Evolutionary conservation across 2,797 vertebrate species (phyloP), one percentile per base, ranked within the genome.

Genomic region (Hypotaenidia okinawae): DNA sequence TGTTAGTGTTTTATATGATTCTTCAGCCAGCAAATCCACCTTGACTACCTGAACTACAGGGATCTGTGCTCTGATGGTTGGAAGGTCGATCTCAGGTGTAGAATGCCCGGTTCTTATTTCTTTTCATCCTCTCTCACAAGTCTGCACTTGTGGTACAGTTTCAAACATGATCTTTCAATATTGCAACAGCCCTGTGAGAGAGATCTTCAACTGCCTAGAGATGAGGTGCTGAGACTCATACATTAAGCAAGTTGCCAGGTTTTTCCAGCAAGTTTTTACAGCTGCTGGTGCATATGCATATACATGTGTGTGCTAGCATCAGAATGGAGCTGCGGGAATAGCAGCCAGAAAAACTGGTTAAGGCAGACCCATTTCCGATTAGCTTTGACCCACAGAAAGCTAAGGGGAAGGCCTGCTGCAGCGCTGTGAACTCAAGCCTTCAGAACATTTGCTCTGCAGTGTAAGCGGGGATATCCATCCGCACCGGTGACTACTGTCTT

Each of bases 261-360:
- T 87, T 84, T 85, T 63, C 73, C 68, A 80, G 54, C 45, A 58
- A 63, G 73, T 70, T 86, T 72, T 90, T 90, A 47, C 74, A 64
- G 91, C 70, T 0, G 0, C 74, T 35, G 58, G 37, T 83, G 68
- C 55, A 23, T 59, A 7, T 49, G 21, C 37, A 8, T 73, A 66
- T 49, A 67, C 10, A 2, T 67, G 54, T 69, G 58, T 83, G 52
- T 72, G 68, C 37, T 15, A 74, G 61, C 63, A 57, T 84, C 41
- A 59, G 52, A 82, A 80, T 15, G 21, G 47, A 93, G 73, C 67
- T 95, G 69, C 67, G 59, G 62, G 67, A 90, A 72, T 1, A 0
- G 47, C 47, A 91, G n/a, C 93, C 67, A 62, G 90, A 37, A 93
- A 57, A 90, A 90, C 91, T 78, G 91, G 76, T 82, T 73, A 68